Evolutionary conservation across 2,797 vertebrate genomes (phyloP).

Genomic region (Buphagus erythrorhynchus): DNA sequence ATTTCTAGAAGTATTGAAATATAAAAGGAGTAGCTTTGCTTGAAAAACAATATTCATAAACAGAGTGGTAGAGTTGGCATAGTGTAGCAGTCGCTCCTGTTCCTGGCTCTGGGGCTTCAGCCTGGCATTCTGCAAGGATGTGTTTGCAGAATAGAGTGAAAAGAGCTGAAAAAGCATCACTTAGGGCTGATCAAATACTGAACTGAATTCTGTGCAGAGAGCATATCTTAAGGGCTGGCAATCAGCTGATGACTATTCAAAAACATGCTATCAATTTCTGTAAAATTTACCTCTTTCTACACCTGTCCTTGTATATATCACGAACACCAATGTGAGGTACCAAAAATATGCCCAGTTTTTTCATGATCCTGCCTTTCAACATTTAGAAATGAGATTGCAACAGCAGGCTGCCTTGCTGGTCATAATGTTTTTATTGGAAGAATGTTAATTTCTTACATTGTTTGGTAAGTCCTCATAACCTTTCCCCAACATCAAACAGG

Average conservation of each 20-base stretch:
- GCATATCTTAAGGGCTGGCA: background rate
- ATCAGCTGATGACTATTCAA: background rate
- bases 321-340: rapidly evolving
- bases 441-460: background rate
- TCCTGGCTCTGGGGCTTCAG: background rate
- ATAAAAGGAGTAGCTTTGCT: background rate
- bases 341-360: background rate
- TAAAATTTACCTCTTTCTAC: background rate
- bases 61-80: background rate
- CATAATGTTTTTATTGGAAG: background rate
- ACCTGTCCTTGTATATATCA: rapidly evolving
- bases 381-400: background rate
- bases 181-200: background rate
- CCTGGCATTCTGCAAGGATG: background rate
- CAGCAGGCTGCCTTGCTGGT: background rate
- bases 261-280: background rate
- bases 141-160: background rate
- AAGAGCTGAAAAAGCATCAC: background rate
- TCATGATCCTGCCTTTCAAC: background rate
- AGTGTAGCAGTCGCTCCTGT: background rate
- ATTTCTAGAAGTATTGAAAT: background rate
- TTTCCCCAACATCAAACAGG: background rate
- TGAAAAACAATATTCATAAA: background rate
- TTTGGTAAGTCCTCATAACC: background rate
- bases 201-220: background rate